Evolutionary conservation across 37 sponge, comb jelly and placozoan species (phyloP).

Genomic region (Amphimedon queenslandica): DNA sequence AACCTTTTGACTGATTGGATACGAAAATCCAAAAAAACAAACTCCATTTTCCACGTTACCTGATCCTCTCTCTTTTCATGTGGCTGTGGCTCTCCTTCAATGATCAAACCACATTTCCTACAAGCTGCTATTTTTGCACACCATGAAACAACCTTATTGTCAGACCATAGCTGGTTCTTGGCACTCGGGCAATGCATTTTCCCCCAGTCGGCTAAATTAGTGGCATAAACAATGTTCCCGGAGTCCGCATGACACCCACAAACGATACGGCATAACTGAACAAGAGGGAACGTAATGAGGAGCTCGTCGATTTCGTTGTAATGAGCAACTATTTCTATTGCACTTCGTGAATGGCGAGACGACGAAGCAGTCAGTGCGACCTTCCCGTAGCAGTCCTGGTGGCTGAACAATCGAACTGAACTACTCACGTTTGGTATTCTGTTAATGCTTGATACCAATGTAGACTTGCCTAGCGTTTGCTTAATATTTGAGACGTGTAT

Average conservation of each 20-base stretch:
- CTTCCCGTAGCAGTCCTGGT: background rate
- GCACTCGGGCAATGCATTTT: background rate
- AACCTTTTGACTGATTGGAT: background rate
- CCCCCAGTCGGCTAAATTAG: background rate
- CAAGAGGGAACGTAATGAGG: background rate
- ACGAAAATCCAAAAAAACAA: background rate
- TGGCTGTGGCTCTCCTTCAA: background rate
- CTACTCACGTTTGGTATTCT: background rate
- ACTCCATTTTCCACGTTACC: background rate
- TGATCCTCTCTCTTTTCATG: too few relatives aligned
- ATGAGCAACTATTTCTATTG: too few relatives aligned
- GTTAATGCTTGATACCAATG: background rate
- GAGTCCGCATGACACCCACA: background rate
- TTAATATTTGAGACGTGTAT: background rate
- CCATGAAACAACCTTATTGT: background rate
- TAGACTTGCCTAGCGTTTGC: background rate
- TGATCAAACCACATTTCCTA: background rate
- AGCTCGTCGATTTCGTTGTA: background rate
- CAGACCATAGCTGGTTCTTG: background rate
- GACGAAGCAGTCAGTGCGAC: too few relatives aligned
- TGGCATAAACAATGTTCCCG: background rate
- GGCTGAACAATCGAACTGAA: background rate
- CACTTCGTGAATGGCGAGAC: too few relatives aligned
- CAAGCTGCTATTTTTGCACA: background rate
- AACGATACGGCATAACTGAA: background rate